Percentiles rank a stretch among this genome's conserved stretches.
These are phyloP conservation scores for Chouioia cunea DNA, from an alignment of 2,888 invertebrate genomes.

Conservation along the genomic window DNA sequence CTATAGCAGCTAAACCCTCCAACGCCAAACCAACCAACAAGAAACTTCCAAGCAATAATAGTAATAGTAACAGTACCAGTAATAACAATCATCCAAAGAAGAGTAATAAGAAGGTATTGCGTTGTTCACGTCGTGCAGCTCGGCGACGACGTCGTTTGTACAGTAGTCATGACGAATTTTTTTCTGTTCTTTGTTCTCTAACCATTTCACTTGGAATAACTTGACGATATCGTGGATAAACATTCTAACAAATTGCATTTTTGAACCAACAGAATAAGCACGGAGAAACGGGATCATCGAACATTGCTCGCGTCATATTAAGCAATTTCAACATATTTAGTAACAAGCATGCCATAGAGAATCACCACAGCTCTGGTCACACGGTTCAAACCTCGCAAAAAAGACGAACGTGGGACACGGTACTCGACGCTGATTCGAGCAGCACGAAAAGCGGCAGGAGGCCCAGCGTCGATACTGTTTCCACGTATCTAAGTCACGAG, in stretches of 20 bases:
- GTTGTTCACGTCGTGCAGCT: too few species aligned
- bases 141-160: too few species aligned
- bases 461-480: slow-evolving; percentile 89
- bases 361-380: slow-evolving; percentile 55
- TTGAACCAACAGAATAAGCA: slow-evolving; percentile 59
- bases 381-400: slow-evolving; percentile 56
- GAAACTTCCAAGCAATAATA: slow-evolving; percentile 56
- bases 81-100: slow-evolving; percentile 62
- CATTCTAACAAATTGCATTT: too few species aligned
- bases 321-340: slow-evolving; percentile 87
- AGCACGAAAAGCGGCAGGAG: slow-evolving; percentile 83
- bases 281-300: slow-evolving; percentile 71
- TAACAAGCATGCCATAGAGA: slow-evolving; percentile 66
- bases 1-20: slow-evolving; percentile 55
- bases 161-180: too few species aligned
- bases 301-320: slow-evolving; percentile 82
- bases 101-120: slow-evolving; percentile 66
- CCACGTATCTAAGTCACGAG: slow-evolving; percentile 89
- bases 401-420: slow-evolving; percentile 64
- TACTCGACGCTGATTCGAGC: slow-evolving; percentile 77
- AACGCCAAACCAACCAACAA: slow-evolving; percentile 60
- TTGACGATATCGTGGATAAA: too few species aligned
- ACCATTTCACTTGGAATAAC: too few species aligned
- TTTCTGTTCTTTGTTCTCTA: too few species aligned
- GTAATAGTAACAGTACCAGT: slow-evolving; percentile 4